Percentiles rank a stretch among this genome's conserved stretches.
Evolutionary conservation across 2,888 invertebrate species (phyloP).

Genomic region (Alloplasta piceator): DNA sequence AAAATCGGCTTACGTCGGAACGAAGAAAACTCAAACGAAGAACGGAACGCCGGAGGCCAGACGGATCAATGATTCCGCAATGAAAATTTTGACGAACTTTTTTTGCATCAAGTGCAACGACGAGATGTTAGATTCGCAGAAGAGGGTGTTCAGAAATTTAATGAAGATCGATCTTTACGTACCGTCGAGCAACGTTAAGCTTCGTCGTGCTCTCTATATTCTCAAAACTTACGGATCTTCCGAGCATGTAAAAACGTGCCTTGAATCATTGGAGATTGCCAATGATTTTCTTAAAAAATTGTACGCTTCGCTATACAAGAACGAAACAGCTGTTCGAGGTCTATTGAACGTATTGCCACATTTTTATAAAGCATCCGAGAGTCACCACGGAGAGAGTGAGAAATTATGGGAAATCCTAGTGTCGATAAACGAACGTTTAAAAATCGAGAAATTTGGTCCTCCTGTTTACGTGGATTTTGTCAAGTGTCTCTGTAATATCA

Average conservation of each 20-base stretch:
- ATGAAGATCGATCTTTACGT: conserved; percentile 74
- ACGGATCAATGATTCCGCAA: conserved; percentile 71
- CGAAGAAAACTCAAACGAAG: background rate
- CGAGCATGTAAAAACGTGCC: conserved; percentile 70
- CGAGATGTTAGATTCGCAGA: conserved; percentile 68
- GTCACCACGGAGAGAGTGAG: conserved; percentile 26
- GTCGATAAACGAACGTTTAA: conserved; percentile 19
- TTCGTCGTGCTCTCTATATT: conserved; percentile 78
- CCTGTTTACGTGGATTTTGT: conserved; percentile 80
- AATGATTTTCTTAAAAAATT: conserved; percentile 77
- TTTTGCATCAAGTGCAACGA: conserved; percentile 69
- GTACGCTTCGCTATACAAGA: conserved; percentile 75
- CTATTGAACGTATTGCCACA: conserved; percentile 79
- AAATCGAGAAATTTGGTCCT: conserved; percentile 78
- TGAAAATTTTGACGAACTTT: conserved; percentile 73
- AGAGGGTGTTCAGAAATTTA: conserved; percentile 72
- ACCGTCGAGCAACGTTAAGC: conserved; percentile 67
- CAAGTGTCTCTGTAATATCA: conserved; percentile 81
- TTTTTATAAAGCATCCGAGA: conserved; percentile 63
- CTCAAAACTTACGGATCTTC: conserved; percentile 76
- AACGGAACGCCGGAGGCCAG: conserved; percentile 58
- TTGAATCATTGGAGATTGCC: conserved; percentile 73
- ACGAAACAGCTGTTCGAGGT: conserved; percentile 76
- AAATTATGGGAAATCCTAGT: conserved; percentile 54
- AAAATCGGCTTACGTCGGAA: background rate